Conservation (phyloP, 2,113 vertebrate genomes). For the Arenaria interpres region DNA sequence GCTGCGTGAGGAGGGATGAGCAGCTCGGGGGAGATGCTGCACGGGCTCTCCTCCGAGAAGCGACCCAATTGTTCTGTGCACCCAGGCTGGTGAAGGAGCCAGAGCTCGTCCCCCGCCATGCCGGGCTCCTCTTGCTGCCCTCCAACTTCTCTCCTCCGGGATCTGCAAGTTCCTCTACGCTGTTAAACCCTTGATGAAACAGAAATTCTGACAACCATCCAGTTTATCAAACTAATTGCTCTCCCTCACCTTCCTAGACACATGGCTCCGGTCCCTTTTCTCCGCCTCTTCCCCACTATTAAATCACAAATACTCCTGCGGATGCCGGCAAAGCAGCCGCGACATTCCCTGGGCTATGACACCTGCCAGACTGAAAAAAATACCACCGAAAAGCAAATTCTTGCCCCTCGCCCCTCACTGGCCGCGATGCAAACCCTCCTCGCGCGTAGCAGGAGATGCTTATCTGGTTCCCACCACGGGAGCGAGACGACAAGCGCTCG, state of each 20-base stretch:
- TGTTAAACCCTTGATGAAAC: background rate
- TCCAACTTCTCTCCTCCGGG: background rate
- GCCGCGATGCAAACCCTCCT: accelerated
- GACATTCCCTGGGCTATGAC: background rate
- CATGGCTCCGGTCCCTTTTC: background rate
- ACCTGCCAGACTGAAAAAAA: background rate
- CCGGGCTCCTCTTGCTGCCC: background rate
- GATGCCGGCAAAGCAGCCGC: background rate
- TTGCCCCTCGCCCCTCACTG: background rate
- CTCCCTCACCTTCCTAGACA: background rate
- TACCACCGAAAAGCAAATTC: background rate
- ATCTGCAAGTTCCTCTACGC: background rate
- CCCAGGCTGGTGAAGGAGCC: background rate
- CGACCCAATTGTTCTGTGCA: accelerated
- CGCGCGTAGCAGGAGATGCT: background rate
- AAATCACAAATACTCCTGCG: background rate
- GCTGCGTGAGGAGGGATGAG: accelerated
- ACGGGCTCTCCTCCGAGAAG: accelerated
- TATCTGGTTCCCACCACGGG: background rate
- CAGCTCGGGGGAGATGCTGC: background rate
- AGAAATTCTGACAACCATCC: background rate
- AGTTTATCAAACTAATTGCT: background rate
- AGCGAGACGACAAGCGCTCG: background rate
- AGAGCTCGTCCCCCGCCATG: background rate
- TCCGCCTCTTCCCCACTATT: background rate